These are phyloP conservation scores for Cryptoblepharus egeriae DNA, from an alignment of 2,797 vertebrate genomes.

Conservation along the genomic window DNA sequence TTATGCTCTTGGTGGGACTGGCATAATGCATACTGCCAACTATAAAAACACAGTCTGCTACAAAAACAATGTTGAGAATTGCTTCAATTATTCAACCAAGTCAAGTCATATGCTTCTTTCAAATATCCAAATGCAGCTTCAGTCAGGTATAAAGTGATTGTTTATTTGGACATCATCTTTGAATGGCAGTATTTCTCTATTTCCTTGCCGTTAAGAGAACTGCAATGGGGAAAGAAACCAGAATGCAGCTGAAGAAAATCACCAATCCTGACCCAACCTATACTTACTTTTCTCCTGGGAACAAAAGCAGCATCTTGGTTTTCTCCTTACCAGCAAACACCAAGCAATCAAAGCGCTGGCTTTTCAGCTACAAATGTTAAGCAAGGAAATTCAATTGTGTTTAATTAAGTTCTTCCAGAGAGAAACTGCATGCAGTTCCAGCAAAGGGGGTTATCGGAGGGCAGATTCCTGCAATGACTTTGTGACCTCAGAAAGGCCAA, in stretches of 20 bases:
- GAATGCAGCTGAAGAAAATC: conserved; percentile 68
- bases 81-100: conserved; percentile 22
- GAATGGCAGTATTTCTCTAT: neutral
- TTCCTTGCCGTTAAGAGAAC: conserved; percentile 26
- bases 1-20: neutral
- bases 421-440: conserved; percentile 80
- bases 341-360: conserved; percentile 78
- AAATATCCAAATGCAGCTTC: neutral
- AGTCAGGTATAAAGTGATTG: conserved; percentile 14
- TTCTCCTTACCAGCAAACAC: conserved; percentile 76
- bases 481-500: conserved; percentile 90
- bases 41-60: neutral
- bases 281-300: conserved; percentile 76
- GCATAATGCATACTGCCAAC: rapidly evolving
- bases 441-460: conserved; percentile 84
- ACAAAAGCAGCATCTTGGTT: conserved; percentile 80
- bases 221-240: conserved; percentile 40
- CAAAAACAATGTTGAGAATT: neutral
- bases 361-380: conserved; percentile 88
- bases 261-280: conserved; percentile 82
- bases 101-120: neutral
- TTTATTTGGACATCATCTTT: neutral
- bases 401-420: conserved; percentile 90
- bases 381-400: conserved; percentile 90
- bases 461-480: conserved; percentile 91